Percentiles rank a stretch among this genome's conserved stretches.
Evolutionary conservation across 2,113 vertebrate species (phyloP).

Genomic region (Globicephala melas): DNA sequence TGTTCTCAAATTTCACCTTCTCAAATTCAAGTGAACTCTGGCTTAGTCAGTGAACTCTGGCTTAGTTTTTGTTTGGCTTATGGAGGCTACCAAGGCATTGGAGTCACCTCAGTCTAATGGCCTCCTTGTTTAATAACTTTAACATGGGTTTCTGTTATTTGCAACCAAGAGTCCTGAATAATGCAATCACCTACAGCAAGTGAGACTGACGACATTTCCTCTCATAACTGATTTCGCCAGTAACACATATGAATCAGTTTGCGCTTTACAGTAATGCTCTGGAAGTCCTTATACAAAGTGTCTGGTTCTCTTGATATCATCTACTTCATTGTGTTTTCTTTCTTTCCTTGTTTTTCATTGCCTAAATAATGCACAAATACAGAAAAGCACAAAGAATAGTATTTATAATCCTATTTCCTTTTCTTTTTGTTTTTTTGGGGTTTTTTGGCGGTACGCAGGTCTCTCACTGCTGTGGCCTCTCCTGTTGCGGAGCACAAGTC

Average conservation of each 20-base stretch:
- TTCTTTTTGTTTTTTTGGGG: neutral
- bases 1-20: neutral
- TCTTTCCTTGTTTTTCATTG: neutral
- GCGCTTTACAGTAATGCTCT: fast-evolving
- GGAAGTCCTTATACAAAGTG: neutral
- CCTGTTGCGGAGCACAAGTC: no score
- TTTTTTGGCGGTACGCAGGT: no score
- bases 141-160: neutral
- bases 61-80: neutral
- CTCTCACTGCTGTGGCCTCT: no score
- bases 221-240: neutral
- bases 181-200: neutral
- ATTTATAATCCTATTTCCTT: neutral
- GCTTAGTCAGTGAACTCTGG: neutral
- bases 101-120: neutral
- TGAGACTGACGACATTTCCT: neutral
- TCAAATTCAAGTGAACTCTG: neutral
- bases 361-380: neutral
- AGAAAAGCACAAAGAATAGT: neutral
- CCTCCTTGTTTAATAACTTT: neutral
- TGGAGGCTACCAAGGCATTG: neutral
- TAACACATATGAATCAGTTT: neutral
- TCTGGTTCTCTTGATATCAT: neutral
- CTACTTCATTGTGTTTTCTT: neutral
- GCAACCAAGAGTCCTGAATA: neutral